Evolutionary conservation across 2,888 invertebrate genomes (phyloP).

Genomic region (Drosophila falleni): DNA sequence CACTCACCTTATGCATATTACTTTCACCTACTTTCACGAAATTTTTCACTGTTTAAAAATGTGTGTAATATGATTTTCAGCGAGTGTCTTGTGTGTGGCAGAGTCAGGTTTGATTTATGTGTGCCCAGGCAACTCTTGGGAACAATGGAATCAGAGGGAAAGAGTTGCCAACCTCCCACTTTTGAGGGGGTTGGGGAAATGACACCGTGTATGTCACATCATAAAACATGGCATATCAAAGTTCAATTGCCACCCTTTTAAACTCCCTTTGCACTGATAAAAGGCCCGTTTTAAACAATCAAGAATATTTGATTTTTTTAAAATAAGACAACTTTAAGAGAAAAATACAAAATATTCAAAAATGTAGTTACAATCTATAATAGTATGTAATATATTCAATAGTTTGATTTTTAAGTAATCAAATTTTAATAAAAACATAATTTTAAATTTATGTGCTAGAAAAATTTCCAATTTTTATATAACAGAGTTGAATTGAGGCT

Average conservation of each 20-base stretch:
- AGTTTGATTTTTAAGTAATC: too few species aligned
- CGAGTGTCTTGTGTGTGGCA: conserved; percentile 9
- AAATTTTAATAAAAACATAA: too few species aligned
- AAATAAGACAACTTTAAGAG: neutral
- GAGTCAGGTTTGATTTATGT: conserved; percentile 48
- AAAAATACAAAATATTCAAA: too few species aligned
- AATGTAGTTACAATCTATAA: too few species aligned
- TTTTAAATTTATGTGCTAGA: too few species aligned
- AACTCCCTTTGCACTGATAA: neutral
- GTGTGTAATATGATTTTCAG: conserved; percentile 49
- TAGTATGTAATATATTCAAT: too few species aligned
- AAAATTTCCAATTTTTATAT: too few species aligned
- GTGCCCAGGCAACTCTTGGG: conserved; percentile 22
- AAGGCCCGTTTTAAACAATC: neutral
- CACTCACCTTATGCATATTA: conserved; percentile 43
- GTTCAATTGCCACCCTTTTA: conserved; percentile 32
- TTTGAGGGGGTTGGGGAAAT: neutral
- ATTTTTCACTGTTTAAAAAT: conserved; percentile 58
- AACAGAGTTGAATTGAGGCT: too few species aligned
- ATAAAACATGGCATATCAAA: conserved; percentile 37
- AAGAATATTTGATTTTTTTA: neutral
- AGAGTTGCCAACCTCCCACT: neutral
- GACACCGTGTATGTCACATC: conserved; percentile 23
- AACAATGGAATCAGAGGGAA: neutral
- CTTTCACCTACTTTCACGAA: conserved; percentile 59